Percentiles rank a stretch among this genome's conserved stretches.
Evolutionary conservation across 2,113 vertebrate species (phyloP).

Genomic region (Plecturocebus donacophilus): DNA sequence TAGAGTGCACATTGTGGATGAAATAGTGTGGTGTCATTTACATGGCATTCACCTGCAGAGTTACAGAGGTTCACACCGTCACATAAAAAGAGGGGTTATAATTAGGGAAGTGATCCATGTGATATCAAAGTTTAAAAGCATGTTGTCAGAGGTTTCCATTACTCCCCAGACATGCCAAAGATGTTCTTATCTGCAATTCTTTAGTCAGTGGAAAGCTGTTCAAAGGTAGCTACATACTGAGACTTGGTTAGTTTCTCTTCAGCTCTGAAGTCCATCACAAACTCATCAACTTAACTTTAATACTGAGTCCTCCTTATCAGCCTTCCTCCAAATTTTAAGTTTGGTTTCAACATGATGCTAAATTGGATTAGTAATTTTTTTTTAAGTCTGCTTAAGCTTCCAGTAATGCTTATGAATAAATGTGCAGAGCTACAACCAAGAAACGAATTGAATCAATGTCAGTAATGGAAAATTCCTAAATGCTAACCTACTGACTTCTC

Average conservation of each 20-base stretch:
- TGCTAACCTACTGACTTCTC: conserved; percentile 79
- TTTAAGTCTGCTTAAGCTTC: conserved; percentile 45
- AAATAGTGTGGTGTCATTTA: neutral
- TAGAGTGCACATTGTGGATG: neutral
- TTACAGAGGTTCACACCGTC: neutral
- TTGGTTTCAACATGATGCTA: conserved; percentile 45
- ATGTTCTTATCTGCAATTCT: neutral
- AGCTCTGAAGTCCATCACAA: neutral
- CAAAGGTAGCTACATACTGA: neutral
- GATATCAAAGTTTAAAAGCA: neutral
- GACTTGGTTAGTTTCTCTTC: neutral
- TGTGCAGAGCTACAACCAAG: conserved; percentile 41
- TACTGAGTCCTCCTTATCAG: neutral
- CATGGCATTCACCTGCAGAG: neutral
- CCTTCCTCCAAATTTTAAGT: conserved; percentile 37
- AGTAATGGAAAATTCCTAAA: conserved; percentile 79
- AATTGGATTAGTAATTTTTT: conserved; percentile 21
- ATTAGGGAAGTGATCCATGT: neutral
- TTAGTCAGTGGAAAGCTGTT: neutral
- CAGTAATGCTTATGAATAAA: conserved; percentile 64
- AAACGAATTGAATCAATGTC: conserved; percentile 66
- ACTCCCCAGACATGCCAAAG: neutral
- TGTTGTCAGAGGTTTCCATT: neutral
- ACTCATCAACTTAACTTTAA: neutral
- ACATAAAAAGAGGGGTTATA: neutral